Percentiles rank a stretch among this genome's conserved stretches.
These are phyloP conservation scores for Ataeniobius toweri DNA, from an alignment of 2,797 vertebrate genomes.

Conservation along the genomic window DNA sequence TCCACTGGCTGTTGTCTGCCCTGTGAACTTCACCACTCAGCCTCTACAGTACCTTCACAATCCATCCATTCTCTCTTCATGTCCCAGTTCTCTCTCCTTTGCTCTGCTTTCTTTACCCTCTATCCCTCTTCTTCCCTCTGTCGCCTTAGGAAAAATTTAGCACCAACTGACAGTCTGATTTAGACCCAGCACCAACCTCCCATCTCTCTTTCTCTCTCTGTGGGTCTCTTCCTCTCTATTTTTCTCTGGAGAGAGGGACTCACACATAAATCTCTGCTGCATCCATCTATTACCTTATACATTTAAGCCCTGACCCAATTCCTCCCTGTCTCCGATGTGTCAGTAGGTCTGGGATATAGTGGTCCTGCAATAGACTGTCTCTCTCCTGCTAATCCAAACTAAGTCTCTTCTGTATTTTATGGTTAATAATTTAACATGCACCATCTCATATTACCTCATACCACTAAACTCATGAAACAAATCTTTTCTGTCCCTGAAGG, in stretches of 20 bases:
- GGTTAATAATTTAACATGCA: constrained; percentile 58
- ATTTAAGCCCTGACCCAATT: constrained; percentile 70
- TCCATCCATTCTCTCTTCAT: constrained; percentile 56
- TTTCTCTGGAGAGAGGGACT: constrained; percentile 62
- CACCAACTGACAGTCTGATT: constrained; percentile 74
- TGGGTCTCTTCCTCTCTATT: constrained; percentile 54
- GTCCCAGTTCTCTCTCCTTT: constrained; percentile 58
- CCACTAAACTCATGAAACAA: constrained; percentile 54
- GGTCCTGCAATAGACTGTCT: constrained; percentile 39
- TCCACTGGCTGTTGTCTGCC: constrained; percentile 43
- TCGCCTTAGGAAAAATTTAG: constrained; percentile 68
- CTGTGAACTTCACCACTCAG: constrained; percentile 53
- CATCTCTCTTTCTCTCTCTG: constrained; percentile 59
- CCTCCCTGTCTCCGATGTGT: constrained; percentile 68
- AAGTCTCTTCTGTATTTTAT: constrained; percentile 58
- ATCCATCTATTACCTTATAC: constrained; percentile 75
- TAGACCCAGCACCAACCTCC: constrained; percentile 69
- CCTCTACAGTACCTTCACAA: constrained; percentile 45
- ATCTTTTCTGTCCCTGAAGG: constrained; percentile 29
- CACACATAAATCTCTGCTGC: constrained; percentile 72
- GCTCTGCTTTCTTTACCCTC: constrained; percentile 43
- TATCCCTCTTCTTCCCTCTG: constrained; percentile 32
- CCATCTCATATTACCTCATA: constrained; percentile 60
- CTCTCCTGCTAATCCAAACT: constrained; percentile 47
- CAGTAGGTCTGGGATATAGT: constrained; percentile 71